Conservation (phyloP, 1,140 invertebrate species). For the Meteorus sp. region DNA sequence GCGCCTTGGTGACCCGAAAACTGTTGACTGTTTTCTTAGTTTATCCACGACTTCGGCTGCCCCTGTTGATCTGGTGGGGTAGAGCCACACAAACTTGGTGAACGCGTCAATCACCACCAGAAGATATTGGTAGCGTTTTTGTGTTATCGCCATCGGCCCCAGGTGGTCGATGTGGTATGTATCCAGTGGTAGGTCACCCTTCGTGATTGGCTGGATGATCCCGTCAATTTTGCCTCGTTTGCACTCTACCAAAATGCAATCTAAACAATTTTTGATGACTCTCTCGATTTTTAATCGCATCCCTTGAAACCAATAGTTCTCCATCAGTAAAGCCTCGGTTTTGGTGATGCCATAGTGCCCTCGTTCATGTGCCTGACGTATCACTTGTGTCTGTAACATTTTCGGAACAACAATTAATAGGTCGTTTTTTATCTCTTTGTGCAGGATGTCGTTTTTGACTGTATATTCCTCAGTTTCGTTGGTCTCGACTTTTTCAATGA, state of each 20-base stretch:
- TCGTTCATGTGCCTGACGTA: constrained; percentile 34
- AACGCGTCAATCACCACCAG: constrained; percentile 46
- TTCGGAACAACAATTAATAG: constrained; percentile 25
- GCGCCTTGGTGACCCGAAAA: constrained; percentile 43
- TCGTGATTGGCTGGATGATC: constrained; percentile 38
- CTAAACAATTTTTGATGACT: constrained; percentile 42
- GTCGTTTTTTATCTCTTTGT: constrained; percentile 2
- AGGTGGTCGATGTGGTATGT: constrained; percentile 31
- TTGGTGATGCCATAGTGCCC: constrained; percentile 48
- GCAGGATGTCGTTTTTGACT: constrained; percentile 9
- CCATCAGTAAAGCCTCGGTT: constrained; percentile 37
- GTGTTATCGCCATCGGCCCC: constrained; percentile 40
- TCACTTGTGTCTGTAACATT: constrained; percentile 26
- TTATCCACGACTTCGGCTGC: constrained; percentile 34
- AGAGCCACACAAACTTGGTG: constrained; percentile 52
- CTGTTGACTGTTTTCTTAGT: constrained; percentile 34
- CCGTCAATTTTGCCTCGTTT: constrained; percentile 34
- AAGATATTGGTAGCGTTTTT: constrained; percentile 51
- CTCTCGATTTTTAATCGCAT: constrained; percentile 12
- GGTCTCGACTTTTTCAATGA: not conserved
- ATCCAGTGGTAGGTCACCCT: constrained; percentile 27
- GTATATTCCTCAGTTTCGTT: constrained; percentile 6
- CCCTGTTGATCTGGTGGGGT: constrained; percentile 39
- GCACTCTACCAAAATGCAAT: constrained; percentile 37
- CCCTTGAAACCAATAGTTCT: constrained; percentile 17